Percentiles rank a stretch among this genome's conserved stretches.
Evolutionary conservation across 2,113 vertebrate species (phyloP).

Genomic region (Hiodon alosoides): DNA sequence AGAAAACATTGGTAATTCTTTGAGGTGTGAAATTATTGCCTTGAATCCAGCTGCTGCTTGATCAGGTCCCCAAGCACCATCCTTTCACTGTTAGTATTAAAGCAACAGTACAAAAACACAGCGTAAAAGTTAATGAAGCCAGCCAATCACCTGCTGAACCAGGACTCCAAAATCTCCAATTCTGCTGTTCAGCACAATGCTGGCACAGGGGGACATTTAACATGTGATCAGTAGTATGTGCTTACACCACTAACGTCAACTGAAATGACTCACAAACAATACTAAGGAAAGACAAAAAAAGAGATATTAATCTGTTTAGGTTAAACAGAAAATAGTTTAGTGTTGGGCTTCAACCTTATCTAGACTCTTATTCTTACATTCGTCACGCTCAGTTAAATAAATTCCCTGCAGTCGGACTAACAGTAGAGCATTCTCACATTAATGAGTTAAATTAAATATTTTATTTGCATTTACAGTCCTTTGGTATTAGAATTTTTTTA

Average conservation of each 20-base stretch:
- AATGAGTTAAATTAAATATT: not conserved
- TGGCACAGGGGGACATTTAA: not conserved
- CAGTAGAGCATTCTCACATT: too few relatives aligned
- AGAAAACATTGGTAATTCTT: too few relatives aligned
- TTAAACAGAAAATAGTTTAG: not conserved
- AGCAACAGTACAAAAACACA: too few relatives aligned
- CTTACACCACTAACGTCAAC: not conserved
- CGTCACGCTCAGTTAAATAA: not conserved
- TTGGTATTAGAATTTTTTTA: slow-evolving; percentile 24
- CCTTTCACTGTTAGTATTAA: too few relatives aligned
- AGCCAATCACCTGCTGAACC: not conserved
- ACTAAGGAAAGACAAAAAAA: not conserved
- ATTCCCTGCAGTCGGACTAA: too few relatives aligned
- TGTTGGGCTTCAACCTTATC: not conserved
- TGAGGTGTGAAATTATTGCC: too few relatives aligned
- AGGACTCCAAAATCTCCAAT: not conserved
- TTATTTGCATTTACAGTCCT: slow-evolving; percentile 29
- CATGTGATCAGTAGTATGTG: not conserved
- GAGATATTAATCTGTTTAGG: not conserved
- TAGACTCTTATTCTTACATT: not conserved
- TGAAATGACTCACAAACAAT: not conserved
- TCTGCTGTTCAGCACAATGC: not conserved
- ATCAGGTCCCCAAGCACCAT: too few relatives aligned
- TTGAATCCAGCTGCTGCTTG: too few relatives aligned
- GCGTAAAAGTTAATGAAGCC: too few relatives aligned